A percentile compares a stretch with the other conserved stretches of the same genome.
phyloP scores from a whole-genome alignment of 30 jellyfish, hydroid and myxozoan species.

The Cassiopea xamachana region DNA sequence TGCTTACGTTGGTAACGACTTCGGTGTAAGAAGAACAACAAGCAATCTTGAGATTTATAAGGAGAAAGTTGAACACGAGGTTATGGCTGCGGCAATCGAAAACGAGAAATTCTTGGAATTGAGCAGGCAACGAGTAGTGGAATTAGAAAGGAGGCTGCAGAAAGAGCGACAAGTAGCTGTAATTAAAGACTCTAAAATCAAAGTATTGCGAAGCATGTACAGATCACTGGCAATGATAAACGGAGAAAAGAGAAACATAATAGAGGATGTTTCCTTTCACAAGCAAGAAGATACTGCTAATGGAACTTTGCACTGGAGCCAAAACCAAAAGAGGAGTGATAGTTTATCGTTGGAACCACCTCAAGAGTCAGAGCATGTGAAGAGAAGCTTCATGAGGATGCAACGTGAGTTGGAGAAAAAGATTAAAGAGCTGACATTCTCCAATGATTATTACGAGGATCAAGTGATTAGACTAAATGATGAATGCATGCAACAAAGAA shows the following conservation, averaged over 20 bases:
- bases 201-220: not conserved
- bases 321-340: not conserved
- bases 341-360: not conserved
- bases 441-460: slow-evolving; percentile 46
- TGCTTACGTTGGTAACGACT: not conserved
- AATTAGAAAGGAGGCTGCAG: slow-evolving; percentile 12
- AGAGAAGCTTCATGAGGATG: not conserved
- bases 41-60: slow-evolving; percentile 37
- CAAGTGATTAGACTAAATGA: slow-evolving; percentile 41
- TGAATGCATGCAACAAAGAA: slow-evolving; percentile 42
- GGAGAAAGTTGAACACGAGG: slow-evolving; percentile 18
- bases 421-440: not conserved
- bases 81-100: not conserved
- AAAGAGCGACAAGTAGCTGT: slow-evolving; percentile 2
- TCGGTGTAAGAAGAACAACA: not conserved
- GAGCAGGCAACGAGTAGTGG: not conserved
- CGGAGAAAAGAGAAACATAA: not conserved
- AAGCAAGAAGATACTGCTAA: not conserved
- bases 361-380: not conserved
- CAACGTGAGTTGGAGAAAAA: not conserved
- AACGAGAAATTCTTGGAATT: not conserved
- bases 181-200: not conserved
- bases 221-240: not conserved
- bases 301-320: not conserved
- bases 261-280: not conserved